Percentiles rank a stretch among this genome's conserved stretches.
Conservation (phyloP, 2,113 vertebrate genomes). For the Forbesichthys papilliferus region DNA sequence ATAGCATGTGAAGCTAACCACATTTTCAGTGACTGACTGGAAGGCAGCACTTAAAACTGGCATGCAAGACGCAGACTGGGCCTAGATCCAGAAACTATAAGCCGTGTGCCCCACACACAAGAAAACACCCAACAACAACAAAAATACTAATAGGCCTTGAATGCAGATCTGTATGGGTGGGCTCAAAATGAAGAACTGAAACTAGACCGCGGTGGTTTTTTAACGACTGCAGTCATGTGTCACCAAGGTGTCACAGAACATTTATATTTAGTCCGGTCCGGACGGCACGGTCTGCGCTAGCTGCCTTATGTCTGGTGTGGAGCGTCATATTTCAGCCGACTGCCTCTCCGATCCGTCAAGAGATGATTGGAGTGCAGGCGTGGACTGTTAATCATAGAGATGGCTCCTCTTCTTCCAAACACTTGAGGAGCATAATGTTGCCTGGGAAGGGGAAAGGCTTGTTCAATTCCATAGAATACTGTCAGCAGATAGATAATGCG, state of each 20-base stretch:
- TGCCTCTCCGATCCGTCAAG: background rate
- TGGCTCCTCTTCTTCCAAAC: background rate
- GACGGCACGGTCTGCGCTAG: constrained; percentile 8
- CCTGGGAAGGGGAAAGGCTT: background rate
- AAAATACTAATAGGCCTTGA: background rate
- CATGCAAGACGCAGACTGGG: background rate
- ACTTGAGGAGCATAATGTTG: constrained; percentile 4
- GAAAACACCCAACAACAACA: too few species aligned
- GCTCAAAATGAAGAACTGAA: constrained; percentile 3
- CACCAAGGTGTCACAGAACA: constrained; percentile 25
- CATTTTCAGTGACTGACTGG: background rate
- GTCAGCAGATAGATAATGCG: constrained; percentile 35
- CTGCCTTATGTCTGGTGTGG: constrained; percentile 22
- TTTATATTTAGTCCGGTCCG: constrained; percentile 71
- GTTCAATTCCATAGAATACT: constrained; percentile 6
- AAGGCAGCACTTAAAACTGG: background rate
- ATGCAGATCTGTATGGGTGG: background rate
- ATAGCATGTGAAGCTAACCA: background rate
- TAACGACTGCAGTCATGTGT: constrained; percentile 21
- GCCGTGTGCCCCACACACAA: too few species aligned
- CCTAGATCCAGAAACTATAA: too few species aligned
- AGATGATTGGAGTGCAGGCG: background rate
- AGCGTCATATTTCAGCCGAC: constrained; percentile 59
- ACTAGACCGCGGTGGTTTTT: background rate
- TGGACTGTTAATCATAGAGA: background rate